Conservation (phyloP, 2,888 invertebrate genomes). For the Taenaris catops region DNA sequence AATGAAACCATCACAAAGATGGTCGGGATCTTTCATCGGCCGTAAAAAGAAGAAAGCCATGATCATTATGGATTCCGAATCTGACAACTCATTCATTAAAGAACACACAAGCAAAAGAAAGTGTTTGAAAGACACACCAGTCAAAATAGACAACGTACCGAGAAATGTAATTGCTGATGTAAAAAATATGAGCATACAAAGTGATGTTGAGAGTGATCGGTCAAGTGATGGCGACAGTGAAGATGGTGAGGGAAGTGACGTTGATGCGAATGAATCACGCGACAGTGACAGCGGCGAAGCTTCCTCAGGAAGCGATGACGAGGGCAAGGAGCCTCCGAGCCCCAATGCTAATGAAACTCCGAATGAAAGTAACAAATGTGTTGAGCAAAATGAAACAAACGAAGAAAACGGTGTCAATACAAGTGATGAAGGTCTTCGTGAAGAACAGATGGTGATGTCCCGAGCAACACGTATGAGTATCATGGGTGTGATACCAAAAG, state of each 20-base stretch:
- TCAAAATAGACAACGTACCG: constrained; percentile 36
- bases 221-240: constrained; percentile 17
- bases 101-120: constrained; percentile 53
- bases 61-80: constrained; percentile 56
- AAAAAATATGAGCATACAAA: constrained; percentile 27
- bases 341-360: background rate
- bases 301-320: background rate
- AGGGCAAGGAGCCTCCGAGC: constrained; percentile 2
- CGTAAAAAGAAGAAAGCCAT: constrained; percentile 56
- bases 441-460: constrained; percentile 66
- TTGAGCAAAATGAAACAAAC: constrained; percentile 3
- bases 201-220: constrained; percentile 22
- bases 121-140: constrained; percentile 59
- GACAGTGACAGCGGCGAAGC: background rate
- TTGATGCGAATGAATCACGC: background rate
- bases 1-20: constrained; percentile 30
- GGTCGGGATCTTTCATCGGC: constrained; percentile 38
- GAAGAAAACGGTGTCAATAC: constrained; percentile 20
- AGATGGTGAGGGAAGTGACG: background rate
- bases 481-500: constrained; percentile 61
- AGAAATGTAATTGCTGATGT: constrained; percentile 11
- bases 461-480: constrained; percentile 73
- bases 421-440: constrained; percentile 33
- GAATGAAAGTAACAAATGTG: constrained; percentile 13
- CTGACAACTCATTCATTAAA: constrained; percentile 60